These are phyloP conservation scores for Bungarus multicinctus DNA, from an alignment of 2,113 vertebrate genomes.

Conservation along the genomic window DNA sequence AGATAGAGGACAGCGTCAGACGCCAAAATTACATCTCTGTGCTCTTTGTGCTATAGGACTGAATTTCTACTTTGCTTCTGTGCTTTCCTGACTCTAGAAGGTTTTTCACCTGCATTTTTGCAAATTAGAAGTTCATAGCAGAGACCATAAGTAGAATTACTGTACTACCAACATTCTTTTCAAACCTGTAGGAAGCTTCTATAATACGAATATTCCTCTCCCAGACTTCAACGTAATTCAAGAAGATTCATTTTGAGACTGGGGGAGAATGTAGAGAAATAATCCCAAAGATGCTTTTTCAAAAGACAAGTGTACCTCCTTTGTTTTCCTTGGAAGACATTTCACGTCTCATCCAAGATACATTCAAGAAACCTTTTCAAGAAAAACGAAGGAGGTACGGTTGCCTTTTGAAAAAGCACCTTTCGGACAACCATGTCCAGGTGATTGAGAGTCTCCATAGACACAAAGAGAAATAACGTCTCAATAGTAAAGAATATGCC, in stretches of 20 bases:
- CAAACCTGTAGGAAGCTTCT: not conserved
- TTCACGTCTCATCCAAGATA: not conserved
- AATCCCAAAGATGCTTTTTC: not conserved
- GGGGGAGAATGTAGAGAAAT: not conserved
- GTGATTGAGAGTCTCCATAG: not conserved
- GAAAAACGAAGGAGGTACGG: not conserved
- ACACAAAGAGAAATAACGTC: not conserved
- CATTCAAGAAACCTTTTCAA: not conserved
- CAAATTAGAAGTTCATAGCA: not conserved
- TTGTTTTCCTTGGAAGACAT: not conserved
- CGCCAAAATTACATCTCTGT: not conserved
- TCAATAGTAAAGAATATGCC: not conserved
- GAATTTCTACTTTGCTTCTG: not conserved
- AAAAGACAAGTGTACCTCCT: not conserved
- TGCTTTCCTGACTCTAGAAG: not conserved
- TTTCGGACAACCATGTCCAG: not conserved
- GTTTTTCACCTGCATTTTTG: not conserved
- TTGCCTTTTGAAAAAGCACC: not conserved
- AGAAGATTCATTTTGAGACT: not conserved
- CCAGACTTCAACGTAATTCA: not conserved
- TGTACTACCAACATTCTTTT: too few relatives aligned
- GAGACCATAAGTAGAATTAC: not conserved
- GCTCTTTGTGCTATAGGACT: not conserved
- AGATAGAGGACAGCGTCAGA: constrained; percentile 14
- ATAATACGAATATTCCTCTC: not conserved